Conservation (phyloP, 2,888 invertebrate genomes). For the Tiliacea citrago region DNA sequence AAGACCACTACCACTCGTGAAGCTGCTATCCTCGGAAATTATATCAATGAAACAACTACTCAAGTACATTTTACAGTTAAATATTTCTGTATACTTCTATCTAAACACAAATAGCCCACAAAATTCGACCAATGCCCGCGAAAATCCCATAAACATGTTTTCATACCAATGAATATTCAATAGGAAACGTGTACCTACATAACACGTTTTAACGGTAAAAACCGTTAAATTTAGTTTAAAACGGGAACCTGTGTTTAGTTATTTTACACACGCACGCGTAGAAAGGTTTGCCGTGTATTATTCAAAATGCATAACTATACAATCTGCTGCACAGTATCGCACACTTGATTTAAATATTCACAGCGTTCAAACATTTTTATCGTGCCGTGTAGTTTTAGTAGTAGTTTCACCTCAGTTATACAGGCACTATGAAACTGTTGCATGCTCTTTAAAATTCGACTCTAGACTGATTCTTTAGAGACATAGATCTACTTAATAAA, state of each 20-base stretch:
- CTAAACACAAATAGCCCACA: slow-evolving; percentile 10
- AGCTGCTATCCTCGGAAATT: background rate
- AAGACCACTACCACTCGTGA: background rate
- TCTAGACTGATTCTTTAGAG: background rate
- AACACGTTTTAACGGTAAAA: slow-evolving; percentile 32
- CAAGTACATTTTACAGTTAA: background rate
- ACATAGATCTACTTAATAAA: too few species aligned
- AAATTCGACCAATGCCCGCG: slow-evolving; percentile 2
- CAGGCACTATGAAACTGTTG: background rate
- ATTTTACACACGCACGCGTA: slow-evolving; percentile 59
- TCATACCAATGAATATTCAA: slow-evolving; percentile 47
- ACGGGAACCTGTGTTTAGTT: slow-evolving; percentile 41
- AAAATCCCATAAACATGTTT: slow-evolving; percentile 23
- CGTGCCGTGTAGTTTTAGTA: background rate
- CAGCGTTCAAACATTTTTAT: slow-evolving; percentile 28
- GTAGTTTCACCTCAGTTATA: too few species aligned
- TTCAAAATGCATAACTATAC: slow-evolving; percentile 52
- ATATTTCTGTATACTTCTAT: background rate
- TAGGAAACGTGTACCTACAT: slow-evolving; percentile 8
- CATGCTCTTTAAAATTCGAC: background rate
- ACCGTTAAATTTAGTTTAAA: slow-evolving; percentile 39
- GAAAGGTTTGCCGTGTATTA: slow-evolving; percentile 54
- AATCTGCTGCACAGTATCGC: slow-evolving; percentile 42
- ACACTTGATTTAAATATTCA: slow-evolving; percentile 46
- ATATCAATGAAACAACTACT: background rate